Percentiles rank a stretch among this genome's conserved stretches.
phyloP scores from a whole-genome alignment of 2,113 vertebrate genomes.

The Gymnocephalus cernua region DNA sequence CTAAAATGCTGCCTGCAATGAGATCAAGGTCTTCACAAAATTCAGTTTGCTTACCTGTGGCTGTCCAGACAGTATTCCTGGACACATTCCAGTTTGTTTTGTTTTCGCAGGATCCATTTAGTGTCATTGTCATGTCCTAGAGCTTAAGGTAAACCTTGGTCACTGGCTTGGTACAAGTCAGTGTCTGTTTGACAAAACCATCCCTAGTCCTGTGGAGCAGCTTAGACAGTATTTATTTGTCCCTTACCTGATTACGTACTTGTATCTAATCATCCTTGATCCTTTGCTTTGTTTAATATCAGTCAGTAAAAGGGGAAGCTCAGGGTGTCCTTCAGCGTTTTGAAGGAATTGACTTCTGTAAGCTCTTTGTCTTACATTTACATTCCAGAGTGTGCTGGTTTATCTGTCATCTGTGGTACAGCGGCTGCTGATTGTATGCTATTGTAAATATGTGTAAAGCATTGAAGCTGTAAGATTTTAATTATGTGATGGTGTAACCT shows the following conservation, averaged over 20 bases:
- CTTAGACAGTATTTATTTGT: slow-evolving; percentile 14
- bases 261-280: neutral
- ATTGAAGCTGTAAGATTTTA: slow-evolving; percentile 1
- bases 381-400: slow-evolving; percentile 35
- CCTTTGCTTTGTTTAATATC: neutral
- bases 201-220: slow-evolving; percentile 37
- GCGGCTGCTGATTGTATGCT: slow-evolving; percentile 42
- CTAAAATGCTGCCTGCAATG: neutral
- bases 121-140: neutral
- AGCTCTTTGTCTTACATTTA: slow-evolving; percentile 25
- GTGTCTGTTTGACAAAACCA: neutral
- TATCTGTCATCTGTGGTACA: slow-evolving; percentile 50
- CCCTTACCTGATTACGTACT: neutral
- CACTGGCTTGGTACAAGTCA: neutral
- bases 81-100: slow-evolving; percentile 13
- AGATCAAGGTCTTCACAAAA: neutral
- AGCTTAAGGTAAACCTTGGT: neutral
- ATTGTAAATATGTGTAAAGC: slow-evolving; percentile 26
- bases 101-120: neutral
- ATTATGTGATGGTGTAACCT: slow-evolving; percentile 7
- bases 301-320: slow-evolving; percentile 40
- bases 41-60: neutral
- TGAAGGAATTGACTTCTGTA: slow-evolving; percentile 30
- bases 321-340: slow-evolving; percentile 55
- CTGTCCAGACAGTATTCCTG: neutral